phyloP scores from a whole-genome alignment of 2,113 vertebrate species.

The Sinocyclocheilus anophthalmus region DNA sequence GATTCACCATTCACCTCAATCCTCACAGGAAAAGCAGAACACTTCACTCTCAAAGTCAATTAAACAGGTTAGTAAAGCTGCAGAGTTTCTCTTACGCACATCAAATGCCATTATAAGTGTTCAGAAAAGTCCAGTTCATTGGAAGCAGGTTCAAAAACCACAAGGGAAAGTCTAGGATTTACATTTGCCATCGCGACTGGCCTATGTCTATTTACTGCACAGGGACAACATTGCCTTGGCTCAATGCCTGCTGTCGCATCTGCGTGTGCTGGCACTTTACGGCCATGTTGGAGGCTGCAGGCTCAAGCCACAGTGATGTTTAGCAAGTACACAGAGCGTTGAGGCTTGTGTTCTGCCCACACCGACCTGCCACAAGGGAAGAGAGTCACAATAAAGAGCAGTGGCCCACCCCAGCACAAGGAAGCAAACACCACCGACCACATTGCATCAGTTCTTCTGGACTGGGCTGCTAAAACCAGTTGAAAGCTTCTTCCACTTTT shows the following conservation, averaged over 20 bases:
- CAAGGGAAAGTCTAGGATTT: background rate
- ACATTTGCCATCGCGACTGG: background rate
- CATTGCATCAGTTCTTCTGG: slow-evolving; percentile 46
- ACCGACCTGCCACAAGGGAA: background rate
- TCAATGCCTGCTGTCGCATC: slow-evolving; percentile 16
- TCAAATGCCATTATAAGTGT: slow-evolving; percentile 20
- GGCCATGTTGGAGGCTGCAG: background rate
- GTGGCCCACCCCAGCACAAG: slow-evolving; percentile 26
- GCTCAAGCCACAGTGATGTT: slow-evolving; percentile 18
- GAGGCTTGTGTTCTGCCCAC: slow-evolving; percentile 18
- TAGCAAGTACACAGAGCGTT: background rate
- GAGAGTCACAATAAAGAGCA: slow-evolving; percentile 1
- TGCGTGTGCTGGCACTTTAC: background rate
- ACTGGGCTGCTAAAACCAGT: slow-evolving; percentile 35
- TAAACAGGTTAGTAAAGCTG: slow-evolving; percentile 1
- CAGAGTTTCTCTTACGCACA: background rate
- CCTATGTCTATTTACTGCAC: slow-evolving; percentile 3
- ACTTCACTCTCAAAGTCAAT: background rate
- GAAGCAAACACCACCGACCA: slow-evolving; percentile 49
- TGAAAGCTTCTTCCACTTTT: slow-evolving; percentile 40
- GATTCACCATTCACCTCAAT: background rate
- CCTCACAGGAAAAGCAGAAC: background rate
- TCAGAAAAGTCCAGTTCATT: slow-evolving; percentile 33
- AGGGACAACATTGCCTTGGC: slow-evolving; percentile 27
- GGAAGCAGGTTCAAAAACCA: slow-evolving; percentile 45